Conservation (phyloP, 1,140 invertebrate genomes). For the Aphelenchoides besseyi region DNA sequence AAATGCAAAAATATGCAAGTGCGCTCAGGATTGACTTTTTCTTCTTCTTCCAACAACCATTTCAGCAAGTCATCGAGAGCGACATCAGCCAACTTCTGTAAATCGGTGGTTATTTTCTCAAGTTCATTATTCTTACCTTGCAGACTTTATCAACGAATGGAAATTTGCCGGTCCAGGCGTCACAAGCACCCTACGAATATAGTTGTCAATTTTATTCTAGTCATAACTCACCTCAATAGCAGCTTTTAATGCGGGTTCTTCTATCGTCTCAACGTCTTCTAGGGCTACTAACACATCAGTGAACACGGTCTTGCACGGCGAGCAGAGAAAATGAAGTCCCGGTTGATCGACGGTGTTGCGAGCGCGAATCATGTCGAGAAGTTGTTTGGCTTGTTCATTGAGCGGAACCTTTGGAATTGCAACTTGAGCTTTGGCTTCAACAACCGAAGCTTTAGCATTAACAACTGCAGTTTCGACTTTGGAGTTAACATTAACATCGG, state of each 20-base stretch:
- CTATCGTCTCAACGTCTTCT: not conserved
- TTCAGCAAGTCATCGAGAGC: not conserved
- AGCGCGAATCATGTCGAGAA: not conserved
- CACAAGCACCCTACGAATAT: not conserved
- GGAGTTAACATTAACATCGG: too few relatives aligned
- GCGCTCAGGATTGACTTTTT: not conserved
- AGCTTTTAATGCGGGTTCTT: not conserved
- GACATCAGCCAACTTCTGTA: not conserved
- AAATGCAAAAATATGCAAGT: not conserved
- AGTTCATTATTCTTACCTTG: too few relatives aligned
- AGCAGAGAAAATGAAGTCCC: not conserved
- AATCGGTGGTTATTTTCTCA: too few relatives aligned
- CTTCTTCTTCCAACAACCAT: not conserved
- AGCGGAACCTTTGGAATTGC: not conserved
- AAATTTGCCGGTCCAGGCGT: not conserved
- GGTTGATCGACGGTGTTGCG: not conserved
- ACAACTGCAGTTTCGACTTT: too few relatives aligned
- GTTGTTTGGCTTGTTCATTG: not conserved
- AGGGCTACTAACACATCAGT: not conserved
- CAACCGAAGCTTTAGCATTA: conserved; percentile 2
- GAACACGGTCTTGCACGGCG: conserved; percentile 10
- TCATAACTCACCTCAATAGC: not conserved
- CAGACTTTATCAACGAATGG: not conserved
- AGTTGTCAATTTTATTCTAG: too few relatives aligned
- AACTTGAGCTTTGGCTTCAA: not conserved